These are phyloP conservation scores for Drosophila pegasa DNA, from an alignment of 2,888 invertebrate species.

Conservation along the genomic window DNA sequence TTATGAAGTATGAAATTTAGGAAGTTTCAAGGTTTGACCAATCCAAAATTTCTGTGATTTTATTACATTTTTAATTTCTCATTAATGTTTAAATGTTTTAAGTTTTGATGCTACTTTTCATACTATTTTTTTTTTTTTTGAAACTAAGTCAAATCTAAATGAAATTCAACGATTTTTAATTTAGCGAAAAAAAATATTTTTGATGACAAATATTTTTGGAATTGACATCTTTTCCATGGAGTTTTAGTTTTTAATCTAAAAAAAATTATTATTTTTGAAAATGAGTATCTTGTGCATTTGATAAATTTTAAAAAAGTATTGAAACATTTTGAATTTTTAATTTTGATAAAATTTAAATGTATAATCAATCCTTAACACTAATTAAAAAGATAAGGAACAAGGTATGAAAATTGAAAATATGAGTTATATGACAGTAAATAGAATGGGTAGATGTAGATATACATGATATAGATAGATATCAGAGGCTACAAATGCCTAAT, in stretches of 20 bases:
- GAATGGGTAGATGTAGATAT: too few relatives aligned
- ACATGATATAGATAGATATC: too few relatives aligned
- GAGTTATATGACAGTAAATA: too few relatives aligned
- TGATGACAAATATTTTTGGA: too few relatives aligned
- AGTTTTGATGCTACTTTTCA: not conserved
- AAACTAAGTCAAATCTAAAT: not conserved
- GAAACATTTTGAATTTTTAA: not conserved
- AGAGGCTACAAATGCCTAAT: too few relatives aligned
- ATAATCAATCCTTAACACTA: too few relatives aligned
- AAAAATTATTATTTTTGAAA: not conserved
- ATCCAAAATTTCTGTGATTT: not conserved
- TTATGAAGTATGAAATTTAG: not conserved
- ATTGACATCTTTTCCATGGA: too few relatives aligned
- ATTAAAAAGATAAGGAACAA: too few relatives aligned
- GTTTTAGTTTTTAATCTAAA: too few relatives aligned
- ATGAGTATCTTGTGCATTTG: not conserved
- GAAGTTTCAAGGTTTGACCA: not conserved
- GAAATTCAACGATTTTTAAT: not conserved
- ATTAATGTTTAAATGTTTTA: too few relatives aligned
- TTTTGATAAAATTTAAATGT: not conserved
- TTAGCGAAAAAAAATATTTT: not conserved
- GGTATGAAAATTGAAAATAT: too few relatives aligned
- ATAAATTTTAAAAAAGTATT: not conserved
- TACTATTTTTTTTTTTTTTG: not conserved
- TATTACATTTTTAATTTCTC: not conserved